phyloP scores from a whole-genome alignment of 2,888 invertebrate species.

The Temnothorax rugatulus region DNA sequence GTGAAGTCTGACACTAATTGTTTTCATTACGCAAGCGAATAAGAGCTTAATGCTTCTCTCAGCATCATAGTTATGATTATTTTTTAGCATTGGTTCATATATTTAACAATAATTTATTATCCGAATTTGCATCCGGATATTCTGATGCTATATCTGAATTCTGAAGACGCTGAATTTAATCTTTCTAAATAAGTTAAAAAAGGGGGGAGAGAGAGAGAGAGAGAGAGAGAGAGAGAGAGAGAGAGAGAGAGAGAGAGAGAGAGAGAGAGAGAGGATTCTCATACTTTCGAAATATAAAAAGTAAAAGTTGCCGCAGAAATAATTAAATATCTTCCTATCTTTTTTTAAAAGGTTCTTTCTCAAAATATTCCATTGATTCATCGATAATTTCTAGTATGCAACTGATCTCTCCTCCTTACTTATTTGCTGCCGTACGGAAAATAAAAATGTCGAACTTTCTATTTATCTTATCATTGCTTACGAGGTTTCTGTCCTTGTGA shows the following conservation, averaged over 20 bases:
- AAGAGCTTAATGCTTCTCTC: too few species aligned
- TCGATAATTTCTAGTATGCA: conserved; percentile 16
- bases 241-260: background rate
- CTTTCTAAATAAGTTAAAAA: background rate
- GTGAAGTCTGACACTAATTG: background rate
- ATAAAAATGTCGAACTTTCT: conserved; percentile 23
- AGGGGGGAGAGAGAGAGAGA: background rate
- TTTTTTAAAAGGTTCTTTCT: background rate
- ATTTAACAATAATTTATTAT: background rate
- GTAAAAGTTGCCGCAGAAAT: background rate
- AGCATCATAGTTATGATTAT: background rate
- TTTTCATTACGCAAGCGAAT: too few species aligned
- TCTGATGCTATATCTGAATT: background rate
- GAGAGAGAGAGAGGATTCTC: background rate
- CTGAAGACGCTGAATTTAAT: background rate
- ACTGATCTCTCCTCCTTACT: conserved; percentile 22
- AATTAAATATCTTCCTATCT: background rate
- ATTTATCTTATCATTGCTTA: conserved; percentile 61
- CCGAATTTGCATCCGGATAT: background rate
- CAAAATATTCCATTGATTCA: conserved; percentile 33
- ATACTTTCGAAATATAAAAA: background rate
- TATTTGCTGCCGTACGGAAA: background rate
- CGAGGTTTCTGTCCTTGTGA: conserved; percentile 44
- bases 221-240: background rate
- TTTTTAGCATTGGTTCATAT: background rate